phyloP scores from a whole-genome alignment of 1,140 invertebrate genomes.

The Bombus polaris region DNA sequence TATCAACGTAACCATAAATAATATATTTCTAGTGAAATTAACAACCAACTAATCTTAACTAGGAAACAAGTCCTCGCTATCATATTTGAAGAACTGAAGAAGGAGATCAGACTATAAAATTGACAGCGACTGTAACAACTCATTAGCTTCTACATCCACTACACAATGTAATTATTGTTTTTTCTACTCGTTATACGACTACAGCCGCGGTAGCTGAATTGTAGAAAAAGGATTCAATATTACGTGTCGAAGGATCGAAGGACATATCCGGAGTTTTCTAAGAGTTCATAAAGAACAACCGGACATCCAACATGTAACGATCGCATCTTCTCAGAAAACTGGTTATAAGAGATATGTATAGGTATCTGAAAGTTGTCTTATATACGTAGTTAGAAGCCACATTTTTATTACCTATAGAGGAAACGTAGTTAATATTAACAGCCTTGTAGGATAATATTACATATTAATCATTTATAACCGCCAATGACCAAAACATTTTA shows the following conservation, averaged over 20 bases:
- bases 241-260: constrained; percentile 40
- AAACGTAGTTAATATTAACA: not conserved
- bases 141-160: too few species aligned
- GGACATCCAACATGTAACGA: constrained; percentile 40
- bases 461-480: not conserved
- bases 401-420: constrained; percentile 20
- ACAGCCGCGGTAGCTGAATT: not conserved
- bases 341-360: constrained; percentile 42
- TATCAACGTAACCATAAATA: not conserved
- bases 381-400: not conserved
- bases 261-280: constrained; percentile 42
- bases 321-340: constrained; percentile 49
- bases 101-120: not conserved
- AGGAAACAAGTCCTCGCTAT: not conserved
- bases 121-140: too few species aligned
- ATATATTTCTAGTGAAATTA: not conserved
- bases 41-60: not conserved
- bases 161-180: not conserved
- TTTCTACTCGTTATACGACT: not conserved
- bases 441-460: not conserved
- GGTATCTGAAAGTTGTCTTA: constrained; percentile 20
- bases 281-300: constrained; percentile 32
- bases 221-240: constrained; percentile 19
- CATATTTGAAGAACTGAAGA: not conserved
- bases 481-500: too few species aligned